Conservation (phyloP, 2,113 vertebrate species). For the Microcebus griseorufus region DNA sequence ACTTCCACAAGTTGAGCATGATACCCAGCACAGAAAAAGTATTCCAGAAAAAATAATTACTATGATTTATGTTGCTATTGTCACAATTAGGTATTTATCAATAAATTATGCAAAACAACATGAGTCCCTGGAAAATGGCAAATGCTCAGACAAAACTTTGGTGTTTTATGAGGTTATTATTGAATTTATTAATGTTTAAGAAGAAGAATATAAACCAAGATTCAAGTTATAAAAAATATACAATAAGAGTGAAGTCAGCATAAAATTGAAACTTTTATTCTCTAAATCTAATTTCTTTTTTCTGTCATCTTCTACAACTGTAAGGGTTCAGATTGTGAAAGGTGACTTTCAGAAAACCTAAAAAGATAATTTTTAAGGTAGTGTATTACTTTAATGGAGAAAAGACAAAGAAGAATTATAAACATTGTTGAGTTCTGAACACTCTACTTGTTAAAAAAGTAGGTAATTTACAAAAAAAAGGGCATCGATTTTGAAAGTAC, state of each 20-base stretch:
- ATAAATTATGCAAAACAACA: neutral
- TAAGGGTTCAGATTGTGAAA: neutral
- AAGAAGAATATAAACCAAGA: neutral
- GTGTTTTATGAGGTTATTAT: neutral
- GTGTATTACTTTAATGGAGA: neutral
- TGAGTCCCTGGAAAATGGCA: too few relatives aligned
- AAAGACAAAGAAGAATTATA: neutral
- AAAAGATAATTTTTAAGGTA: neutral
- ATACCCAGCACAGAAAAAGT: neutral
- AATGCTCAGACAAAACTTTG: too few relatives aligned
- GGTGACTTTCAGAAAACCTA: neutral
- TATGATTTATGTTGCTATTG: neutral
- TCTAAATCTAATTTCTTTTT: neutral
- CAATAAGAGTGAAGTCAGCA: neutral
- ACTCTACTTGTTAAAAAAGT: neutral
- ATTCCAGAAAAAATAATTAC: too few relatives aligned
- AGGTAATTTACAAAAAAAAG: neutral
- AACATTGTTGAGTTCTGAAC: neutral
- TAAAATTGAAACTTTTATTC: neutral
- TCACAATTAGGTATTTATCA: neutral
- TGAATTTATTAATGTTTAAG: neutral
- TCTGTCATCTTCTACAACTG: neutral
- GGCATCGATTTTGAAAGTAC: neutral
- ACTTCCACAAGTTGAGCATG: neutral
- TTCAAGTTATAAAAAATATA: neutral